Conservation (phyloP, 2,888 invertebrate species). For the Scaptomyza cyrtandrae region DNA sequence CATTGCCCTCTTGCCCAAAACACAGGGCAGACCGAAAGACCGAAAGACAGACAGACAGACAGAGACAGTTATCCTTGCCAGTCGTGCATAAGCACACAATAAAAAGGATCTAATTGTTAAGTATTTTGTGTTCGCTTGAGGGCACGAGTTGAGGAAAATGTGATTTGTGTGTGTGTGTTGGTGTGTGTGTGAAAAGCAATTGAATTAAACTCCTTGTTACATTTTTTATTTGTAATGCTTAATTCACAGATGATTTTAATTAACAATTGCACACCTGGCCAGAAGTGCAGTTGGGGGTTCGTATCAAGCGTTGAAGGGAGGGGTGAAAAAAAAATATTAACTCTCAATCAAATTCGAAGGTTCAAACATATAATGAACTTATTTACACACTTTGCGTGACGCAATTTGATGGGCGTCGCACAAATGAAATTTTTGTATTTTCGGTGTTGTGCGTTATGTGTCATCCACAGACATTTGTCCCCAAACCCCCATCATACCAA, state of each 20-base stretch:
- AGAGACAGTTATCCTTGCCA: constrained; percentile 81
- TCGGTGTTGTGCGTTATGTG: constrained; percentile 83
- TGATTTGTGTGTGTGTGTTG: constrained; percentile 63
- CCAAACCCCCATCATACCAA: constrained; percentile 25
- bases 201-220: constrained; percentile 67
- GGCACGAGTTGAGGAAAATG: constrained; percentile 42
- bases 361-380: constrained; percentile 60
- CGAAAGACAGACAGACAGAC: constrained; percentile 56
- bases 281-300: background rate
- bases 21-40: constrained; percentile 46
- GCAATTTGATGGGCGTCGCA: constrained; percentile 63
- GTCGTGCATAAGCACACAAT: constrained; percentile 66
- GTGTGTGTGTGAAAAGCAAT: constrained; percentile 52
- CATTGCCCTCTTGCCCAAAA: constrained; percentile 74
- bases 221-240: constrained; percentile 12
- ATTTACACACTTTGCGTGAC: constrained; percentile 77
- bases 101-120: constrained; percentile 37
- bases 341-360: constrained; percentile 69
- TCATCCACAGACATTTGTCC: constrained; percentile 83
- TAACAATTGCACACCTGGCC: constrained; percentile 66
- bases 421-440: constrained; percentile 82
- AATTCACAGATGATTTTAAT: constrained; percentile 55
- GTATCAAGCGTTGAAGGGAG: background rate
- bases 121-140: constrained; percentile 44
- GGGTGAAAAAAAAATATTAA: background rate